A percentile compares a stretch with the other conserved stretches of the same genome.
These are phyloP conservation scores for Phortica magna DNA, from an alignment of 2,888 invertebrate genomes.

Conservation along the genomic window DNA sequence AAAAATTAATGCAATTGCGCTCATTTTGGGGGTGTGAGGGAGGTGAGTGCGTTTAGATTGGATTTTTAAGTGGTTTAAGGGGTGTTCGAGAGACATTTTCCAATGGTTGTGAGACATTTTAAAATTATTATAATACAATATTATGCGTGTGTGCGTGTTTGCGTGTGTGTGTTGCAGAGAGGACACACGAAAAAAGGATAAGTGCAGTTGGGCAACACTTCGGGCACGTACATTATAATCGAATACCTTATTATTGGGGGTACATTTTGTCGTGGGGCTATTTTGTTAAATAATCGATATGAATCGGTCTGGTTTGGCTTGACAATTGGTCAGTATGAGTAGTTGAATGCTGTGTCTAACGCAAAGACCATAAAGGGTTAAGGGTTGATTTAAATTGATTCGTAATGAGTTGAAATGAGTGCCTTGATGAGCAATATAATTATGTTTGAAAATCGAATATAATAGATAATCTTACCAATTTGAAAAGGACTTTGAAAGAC, in stretches of 20 bases:
- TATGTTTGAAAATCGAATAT: too few species aligned
- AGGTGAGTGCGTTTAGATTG: conserved; percentile 6
- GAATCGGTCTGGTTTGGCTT: neutral
- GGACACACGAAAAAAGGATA: conserved; percentile 2
- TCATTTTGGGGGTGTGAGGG: neutral
- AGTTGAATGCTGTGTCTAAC: too few species aligned
- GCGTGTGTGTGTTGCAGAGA: neutral
- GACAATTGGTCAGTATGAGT: neutral
- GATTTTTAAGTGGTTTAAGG: conserved; percentile 12
- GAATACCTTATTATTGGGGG: neutral
- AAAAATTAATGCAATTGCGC: conserved; percentile 31
- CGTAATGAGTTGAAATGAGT: too few species aligned
- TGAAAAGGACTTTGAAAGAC: too few species aligned
- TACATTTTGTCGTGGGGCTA: neutral
- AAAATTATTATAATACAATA: conserved; percentile 4
- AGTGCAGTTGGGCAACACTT: conserved; percentile 1
- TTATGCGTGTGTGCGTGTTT: neutral
- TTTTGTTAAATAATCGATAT: neutral
- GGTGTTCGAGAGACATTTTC: neutral
- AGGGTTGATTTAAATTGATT: too few species aligned
- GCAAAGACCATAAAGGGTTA: too few species aligned
- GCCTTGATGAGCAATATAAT: too few species aligned
- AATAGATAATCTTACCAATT: too few species aligned
- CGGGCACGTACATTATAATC: conserved; percentile 11
- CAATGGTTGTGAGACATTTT: neutral